Evolutionary conservation across 2,797 vertebrate species (phyloP).

Genomic region (Sparus aurata): DNA sequence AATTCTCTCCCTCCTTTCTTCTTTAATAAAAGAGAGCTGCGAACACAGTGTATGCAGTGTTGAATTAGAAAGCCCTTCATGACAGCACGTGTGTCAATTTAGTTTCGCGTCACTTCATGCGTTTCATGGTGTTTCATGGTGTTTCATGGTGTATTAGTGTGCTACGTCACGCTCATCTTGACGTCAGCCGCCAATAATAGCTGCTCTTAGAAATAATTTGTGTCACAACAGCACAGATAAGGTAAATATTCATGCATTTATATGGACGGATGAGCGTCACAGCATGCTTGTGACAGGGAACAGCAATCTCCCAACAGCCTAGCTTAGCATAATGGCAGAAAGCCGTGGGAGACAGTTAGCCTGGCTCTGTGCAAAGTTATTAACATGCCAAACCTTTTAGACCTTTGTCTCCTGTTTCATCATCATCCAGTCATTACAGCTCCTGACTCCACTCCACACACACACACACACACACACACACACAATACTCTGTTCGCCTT

Average conservation of each 20-base stretch:
- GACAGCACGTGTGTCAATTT: background rate
- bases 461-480: background rate
- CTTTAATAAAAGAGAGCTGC: background rate
- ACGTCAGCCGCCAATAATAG: background rate
- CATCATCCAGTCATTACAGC: background rate
- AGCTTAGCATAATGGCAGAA: too few species aligned
- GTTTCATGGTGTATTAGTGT: background rate
- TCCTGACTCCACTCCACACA: background rate
- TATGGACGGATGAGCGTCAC: too few species aligned
- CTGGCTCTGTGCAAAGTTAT: too few species aligned
- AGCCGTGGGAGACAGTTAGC: too few species aligned
- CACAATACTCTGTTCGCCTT: constrained; percentile 12
- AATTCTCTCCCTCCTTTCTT: background rate
- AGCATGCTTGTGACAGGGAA: background rate
- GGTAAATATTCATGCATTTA: background rate
- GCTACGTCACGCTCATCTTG: background rate
- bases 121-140: background rate
- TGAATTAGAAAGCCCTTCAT: background rate
- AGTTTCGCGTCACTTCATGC: background rate
- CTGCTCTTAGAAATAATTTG: background rate
- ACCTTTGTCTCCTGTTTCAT: background rate
- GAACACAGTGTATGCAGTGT: background rate
- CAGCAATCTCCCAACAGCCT: too few species aligned
- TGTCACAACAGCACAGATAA: background rate
- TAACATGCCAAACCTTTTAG: too few species aligned